Percentiles rank a stretch among this genome's conserved stretches.
Evolutionary conservation across 2,888 invertebrate genomes (phyloP).

Genomic region (Phasia obesa): DNA sequence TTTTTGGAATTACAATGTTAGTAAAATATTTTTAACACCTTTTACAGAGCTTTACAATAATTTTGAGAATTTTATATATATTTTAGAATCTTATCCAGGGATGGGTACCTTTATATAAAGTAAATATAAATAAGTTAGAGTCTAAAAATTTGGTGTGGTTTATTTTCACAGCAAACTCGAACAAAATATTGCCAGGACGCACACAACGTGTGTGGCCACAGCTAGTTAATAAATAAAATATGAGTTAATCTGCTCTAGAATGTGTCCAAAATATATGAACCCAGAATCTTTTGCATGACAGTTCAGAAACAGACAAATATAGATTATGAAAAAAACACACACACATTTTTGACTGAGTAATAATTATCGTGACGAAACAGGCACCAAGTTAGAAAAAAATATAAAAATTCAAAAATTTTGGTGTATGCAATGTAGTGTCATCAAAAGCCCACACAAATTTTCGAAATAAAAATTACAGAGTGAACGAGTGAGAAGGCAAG

Average conservation of each 20-base stretch:
- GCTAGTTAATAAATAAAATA: no score
- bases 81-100: no score
- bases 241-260: slow-evolving; percentile 19
- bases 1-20: no score
- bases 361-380: slow-evolving; percentile 10
- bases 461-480: not conserved
- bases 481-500: not conserved
- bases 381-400: slow-evolving; percentile 13
- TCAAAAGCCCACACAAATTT: slow-evolving; percentile 47
- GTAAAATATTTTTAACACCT: no score
- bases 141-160: no score
- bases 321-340: slow-evolving; percentile 21
- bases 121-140: no score
- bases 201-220: no score
- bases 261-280: slow-evolving; percentile 42
- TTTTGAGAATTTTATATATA: no score
- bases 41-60: no score
- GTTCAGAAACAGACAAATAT: not conserved
- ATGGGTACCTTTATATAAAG: no score
- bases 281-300: not conserved
- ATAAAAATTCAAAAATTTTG: not conserved
- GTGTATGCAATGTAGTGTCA: slow-evolving; percentile 14
- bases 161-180: no score
- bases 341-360: slow-evolving; percentile 29
- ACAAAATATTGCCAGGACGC: no score